Conservation (phyloP, 2,888 invertebrate genomes). For the Quadroppia sp. region DNA sequence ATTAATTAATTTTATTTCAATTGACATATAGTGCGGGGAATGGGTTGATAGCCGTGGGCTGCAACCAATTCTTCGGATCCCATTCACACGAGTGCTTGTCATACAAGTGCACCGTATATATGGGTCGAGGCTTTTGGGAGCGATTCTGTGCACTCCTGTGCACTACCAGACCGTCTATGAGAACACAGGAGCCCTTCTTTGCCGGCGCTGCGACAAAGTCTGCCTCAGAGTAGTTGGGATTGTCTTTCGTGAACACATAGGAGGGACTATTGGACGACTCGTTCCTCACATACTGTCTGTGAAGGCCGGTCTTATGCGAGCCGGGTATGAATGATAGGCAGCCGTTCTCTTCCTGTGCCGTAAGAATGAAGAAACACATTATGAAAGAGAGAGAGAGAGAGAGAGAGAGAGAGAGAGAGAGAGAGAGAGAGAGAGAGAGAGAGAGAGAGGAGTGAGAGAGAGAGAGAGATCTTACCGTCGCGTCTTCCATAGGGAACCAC, state of each 20-base stretch:
- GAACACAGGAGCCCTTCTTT: slow-evolving; percentile 75
- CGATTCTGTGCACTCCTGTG: slow-evolving; percentile 85
- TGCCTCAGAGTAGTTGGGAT: slow-evolving; percentile 61
- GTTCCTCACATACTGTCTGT: neutral
- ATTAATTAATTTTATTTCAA: too few relatives aligned
- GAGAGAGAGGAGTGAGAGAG: too few relatives aligned
- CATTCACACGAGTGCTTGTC: slow-evolving; percentile 63
- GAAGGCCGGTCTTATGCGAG: slow-evolving; percentile 74
- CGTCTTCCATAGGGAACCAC: slow-evolving; percentile 95
- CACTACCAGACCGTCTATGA: slow-evolving; percentile 88
- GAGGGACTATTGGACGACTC: neutral
- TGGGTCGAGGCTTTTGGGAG: slow-evolving; percentile 75
- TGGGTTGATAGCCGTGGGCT: slow-evolving; percentile 42
- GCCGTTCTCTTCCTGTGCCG: slow-evolving; percentile 67
- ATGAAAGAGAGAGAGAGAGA: too few relatives aligned
- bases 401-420: too few relatives aligned
- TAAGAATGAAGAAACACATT: too few relatives aligned
- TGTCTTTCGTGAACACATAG: slow-evolving; percentile 53
- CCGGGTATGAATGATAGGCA: slow-evolving; percentile 88
- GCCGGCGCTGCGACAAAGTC: slow-evolving; percentile 75
- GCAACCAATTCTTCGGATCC: slow-evolving; percentile 70
- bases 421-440: too few relatives aligned
- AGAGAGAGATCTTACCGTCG: slow-evolving; percentile 61
- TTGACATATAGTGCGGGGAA: slow-evolving; percentile 43
- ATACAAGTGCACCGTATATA: slow-evolving; percentile 90